These are phyloP conservation scores for Panonychus citri DNA, from an alignment of 1,140 invertebrate genomes.

Conservation along the genomic window DNA sequence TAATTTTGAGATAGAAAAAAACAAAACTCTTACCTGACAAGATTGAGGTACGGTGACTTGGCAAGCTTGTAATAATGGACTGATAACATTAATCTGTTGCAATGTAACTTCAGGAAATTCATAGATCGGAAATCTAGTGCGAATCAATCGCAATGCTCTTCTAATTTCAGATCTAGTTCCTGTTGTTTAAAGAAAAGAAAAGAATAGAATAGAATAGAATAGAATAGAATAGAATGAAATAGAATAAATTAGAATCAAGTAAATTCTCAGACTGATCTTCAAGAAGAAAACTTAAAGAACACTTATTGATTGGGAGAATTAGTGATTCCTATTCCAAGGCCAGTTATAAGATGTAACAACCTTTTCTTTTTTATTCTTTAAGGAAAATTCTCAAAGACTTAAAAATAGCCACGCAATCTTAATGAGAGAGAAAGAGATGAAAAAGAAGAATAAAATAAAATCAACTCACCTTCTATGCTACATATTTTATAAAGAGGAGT, in stretches of 20 bases:
- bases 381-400: too few relatives aligned
- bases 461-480: slow-evolving; percentile 42
- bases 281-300: too few relatives aligned
- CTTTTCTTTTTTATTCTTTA: too few relatives aligned
- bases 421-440: neutral
- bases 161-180: slow-evolving; percentile 44
- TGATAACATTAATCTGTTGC: slow-evolving; percentile 38
- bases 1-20: slow-evolving; percentile 1
- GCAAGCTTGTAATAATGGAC: slow-evolving; percentile 1
- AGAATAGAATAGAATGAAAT: too few relatives aligned
- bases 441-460: neutral
- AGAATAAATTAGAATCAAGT: too few relatives aligned
- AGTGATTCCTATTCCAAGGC: too few relatives aligned
- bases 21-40: slow-evolving; percentile 35
- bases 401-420: too few relatives aligned
- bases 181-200: slow-evolving; percentile 17
- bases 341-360: too few relatives aligned
- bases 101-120: slow-evolving; percentile 51
- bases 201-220: neutral
- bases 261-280: too few relatives aligned
- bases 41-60: slow-evolving; percentile 30
- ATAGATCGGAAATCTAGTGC: slow-evolving; percentile 52
- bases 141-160: slow-evolving; percentile 51
- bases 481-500: slow-evolving; percentile 49
- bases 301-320: too few relatives aligned